Base-by-base conservation (phyloP, 2,888 invertebrate genomes). In the Willowsia nigromaculata region DNA sequence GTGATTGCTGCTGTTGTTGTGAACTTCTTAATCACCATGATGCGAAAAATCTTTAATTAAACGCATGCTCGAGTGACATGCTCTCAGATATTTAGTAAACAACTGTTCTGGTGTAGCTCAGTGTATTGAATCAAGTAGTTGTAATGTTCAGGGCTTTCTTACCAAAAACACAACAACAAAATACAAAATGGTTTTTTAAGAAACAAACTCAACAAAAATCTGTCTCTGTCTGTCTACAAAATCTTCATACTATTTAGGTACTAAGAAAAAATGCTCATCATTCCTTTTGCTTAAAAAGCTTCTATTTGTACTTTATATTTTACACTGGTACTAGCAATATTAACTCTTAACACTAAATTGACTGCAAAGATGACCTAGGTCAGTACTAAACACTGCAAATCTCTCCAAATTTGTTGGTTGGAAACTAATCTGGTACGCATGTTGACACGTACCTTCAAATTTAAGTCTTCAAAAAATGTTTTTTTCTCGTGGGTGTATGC, bases 101-200 rank as follows among this genome's bases (percentile, higher is more conserved):
- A 9, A 62, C 65, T 33, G 43, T 71, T 71, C 1, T 40, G 13
- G 9, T 56, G 76, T 86, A 85, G 89, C 82, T 89, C 89, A 85
- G 68, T 33, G 11, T 74, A 78, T 78, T 47, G 18, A 88, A 85
- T 71, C 81, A 85, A 84, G 56, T 89, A 89, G 88, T 90, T 85
- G 74, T 90, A 90, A 86, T 78, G 86, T 90, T 68, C 86, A 87
- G 90, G 90, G 90, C 90, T 90, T 90, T 90, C 90, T 76, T 82
- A 59, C 27, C 40, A 76, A 62, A 47, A 71, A 81, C 37, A 81
- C 85, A 40, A 59, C 78, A 78, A 78, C 76, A 78, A 37, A 43
- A 78, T 56, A 30, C 56, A 78, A 56, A 56, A 11, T n/a, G 74
- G 47, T 47, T 74, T 76, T 74, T 53, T 4, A 33, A 56, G 15